Evolutionary conservation across 2,797 vertebrate genomes (phyloP), one percentile per base, ranked within the genome.

Genomic region (Sebastes paucispinis): DNA sequence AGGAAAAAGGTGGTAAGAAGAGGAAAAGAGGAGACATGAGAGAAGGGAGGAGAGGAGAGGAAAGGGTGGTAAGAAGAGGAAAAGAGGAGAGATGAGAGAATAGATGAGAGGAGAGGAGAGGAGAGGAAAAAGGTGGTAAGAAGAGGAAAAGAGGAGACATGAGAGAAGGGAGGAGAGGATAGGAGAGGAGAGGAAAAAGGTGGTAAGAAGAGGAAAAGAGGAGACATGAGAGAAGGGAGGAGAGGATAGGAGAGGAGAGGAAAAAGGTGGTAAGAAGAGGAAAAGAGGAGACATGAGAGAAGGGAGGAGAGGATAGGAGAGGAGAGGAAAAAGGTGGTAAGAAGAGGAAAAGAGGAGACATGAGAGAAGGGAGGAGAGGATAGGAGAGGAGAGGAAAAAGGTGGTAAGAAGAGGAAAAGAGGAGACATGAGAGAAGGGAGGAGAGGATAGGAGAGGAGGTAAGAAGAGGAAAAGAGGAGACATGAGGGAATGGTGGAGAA

Each of bases 1-100:
- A 7, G 2, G 32, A 10, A 34, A 34, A 10, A 5, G 20, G 24
- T 14, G 20, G 24, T 24, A 16, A n/a, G 16, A 34, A 22, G 18
- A 75, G 27, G 24, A 74, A 47, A 36, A 77, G 63, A 73, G 31
- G 27, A 68, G 57, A 79, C 18, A 29, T 47, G 34, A 69, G 9
- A 52, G 47, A 62, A 47, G 9, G 25, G 6, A 68, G 13, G 50
- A 75, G 14, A 79, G 22, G 5, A 43, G 2, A 14, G 11, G 5
- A 43, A 6, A 68, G 13, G 50, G 74, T n/a, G 34, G 31, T 3
- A 1, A 32, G 8, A 32, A 9, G 31, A 32, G 3, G 36, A 32
- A 25, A 36, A 77, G 63, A 73, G 27, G 31, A 68, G 57, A 79
- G 14, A 29, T 47, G 34, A 69, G 9, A 52, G 47, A 62, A 47